Conservation (phyloP, 2,797 vertebrate genomes). For the Tapirus indicus region DNA sequence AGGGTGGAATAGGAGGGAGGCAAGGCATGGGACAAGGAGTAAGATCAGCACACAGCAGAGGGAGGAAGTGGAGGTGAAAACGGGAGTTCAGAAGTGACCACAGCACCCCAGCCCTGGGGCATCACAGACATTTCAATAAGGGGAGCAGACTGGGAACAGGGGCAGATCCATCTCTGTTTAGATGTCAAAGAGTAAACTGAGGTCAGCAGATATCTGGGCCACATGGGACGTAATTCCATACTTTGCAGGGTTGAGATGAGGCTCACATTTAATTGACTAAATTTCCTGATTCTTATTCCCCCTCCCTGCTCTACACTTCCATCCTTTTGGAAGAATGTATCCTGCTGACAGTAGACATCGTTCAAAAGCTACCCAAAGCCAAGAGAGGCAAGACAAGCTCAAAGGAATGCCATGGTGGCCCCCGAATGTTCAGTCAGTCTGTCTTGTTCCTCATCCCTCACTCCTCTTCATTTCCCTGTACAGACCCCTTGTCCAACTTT, state of each 20-base stretch:
- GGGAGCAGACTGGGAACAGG: no score
- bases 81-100: background rate
- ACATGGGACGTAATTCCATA: no score
- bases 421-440: accelerated
- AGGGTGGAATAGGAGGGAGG: background rate
- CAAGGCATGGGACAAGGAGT: background rate
- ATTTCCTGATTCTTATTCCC: background rate
- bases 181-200: background rate
- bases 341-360: background rate
- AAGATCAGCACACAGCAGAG: background rate
- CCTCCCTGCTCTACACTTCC: background rate
- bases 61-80: background rate
- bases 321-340: background rate
- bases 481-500: background rate
- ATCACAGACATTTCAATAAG: background rate
- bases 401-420: background rate
- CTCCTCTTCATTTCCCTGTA: background rate
- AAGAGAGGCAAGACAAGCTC: background rate
- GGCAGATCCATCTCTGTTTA: background rate
- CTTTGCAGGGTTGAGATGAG: background rate
- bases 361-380: background rate
- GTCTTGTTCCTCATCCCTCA: background rate
- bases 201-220: background rate
- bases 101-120: background rate
- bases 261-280: background rate